Percentiles rank a stretch among this genome's conserved stretches.
These are phyloP conservation scores for Glaucopsyche alexis DNA, from an alignment of 2,888 invertebrate species.

Conservation along the genomic window DNA sequence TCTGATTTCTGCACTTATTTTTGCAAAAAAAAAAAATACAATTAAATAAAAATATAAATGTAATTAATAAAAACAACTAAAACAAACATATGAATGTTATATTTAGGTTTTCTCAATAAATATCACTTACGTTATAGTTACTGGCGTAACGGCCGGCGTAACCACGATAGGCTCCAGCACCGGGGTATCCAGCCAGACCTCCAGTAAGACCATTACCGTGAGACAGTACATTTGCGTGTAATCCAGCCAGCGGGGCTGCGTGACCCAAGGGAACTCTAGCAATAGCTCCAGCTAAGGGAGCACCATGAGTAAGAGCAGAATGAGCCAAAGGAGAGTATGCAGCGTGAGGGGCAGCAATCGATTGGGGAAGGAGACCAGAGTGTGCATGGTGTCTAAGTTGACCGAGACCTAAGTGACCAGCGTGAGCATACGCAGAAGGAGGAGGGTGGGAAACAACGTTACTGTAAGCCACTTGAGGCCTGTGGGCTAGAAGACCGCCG, in stretches of 20 bases:
- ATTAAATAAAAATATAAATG: too few relatives aligned
- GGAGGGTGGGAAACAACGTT: not conserved
- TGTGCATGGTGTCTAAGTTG: not conserved
- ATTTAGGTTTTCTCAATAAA: not conserved
- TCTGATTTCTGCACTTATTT: too few relatives aligned
- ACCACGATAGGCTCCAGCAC: constrained; percentile 15
- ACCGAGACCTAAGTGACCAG: not conserved
- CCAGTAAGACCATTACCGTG: not conserved
- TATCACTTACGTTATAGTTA: constrained; percentile 48
- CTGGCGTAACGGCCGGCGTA: constrained; percentile 34
- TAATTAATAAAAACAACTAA: too few relatives aligned
- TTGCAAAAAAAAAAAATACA: too few relatives aligned
- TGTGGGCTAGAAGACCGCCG: constrained; percentile 33
- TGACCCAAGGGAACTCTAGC: constrained; percentile 26
- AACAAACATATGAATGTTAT: too few relatives aligned
- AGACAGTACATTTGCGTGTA: not conserved
- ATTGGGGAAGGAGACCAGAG: constrained; percentile 4
- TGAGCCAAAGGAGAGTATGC: constrained; percentile 35
- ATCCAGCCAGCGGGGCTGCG: not conserved
- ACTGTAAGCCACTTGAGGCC: not conserved
- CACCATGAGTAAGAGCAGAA: constrained; percentile 40
- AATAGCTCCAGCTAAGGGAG: constrained; percentile 32
- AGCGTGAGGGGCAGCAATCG: constrained; percentile 37
- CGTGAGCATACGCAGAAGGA: constrained; percentile 7
- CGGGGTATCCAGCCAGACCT: constrained; percentile 3